Percentiles rank a stretch among this genome's conserved stretches.
Evolutionary conservation across 2,113 vertebrate genomes (phyloP).

Genomic region (Chauna torquata): DNA sequence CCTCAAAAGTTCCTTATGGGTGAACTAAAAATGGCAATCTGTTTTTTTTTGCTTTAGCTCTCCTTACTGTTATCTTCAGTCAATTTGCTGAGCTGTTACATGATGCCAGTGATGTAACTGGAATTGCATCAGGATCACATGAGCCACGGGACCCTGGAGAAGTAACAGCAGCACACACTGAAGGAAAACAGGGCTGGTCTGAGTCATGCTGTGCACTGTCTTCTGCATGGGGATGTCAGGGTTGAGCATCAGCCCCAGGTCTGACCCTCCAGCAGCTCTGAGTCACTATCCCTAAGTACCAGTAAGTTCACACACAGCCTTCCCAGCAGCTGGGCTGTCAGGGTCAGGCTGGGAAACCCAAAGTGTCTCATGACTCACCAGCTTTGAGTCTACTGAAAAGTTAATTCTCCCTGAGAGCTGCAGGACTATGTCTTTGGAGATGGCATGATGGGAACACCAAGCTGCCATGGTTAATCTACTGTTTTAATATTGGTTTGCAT

Average conservation of each 20-base stretch:
- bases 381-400: neutral
- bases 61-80: neutral
- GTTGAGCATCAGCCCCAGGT: neutral
- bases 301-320: neutral
- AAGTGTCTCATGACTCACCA: neutral
- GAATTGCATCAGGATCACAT: slow-evolving; percentile 36
- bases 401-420: neutral
- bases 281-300: neutral
- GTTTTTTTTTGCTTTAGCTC: neutral
- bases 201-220: neutral
- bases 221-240: neutral
- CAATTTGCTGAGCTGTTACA: neutral
- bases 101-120: slow-evolving; percentile 7
- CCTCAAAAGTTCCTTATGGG: neutral
- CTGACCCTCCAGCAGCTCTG: neutral
- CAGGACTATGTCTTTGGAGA: neutral
- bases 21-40: neutral
- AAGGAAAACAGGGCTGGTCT: neutral
- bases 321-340: neutral
- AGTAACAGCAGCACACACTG: neutral
- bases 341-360: neutral
- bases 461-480: neutral
- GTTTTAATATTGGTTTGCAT: neutral
- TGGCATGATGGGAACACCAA: neutral
- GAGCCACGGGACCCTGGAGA: neutral